Base-by-base conservation (phyloP, 2,797 vertebrate genomes). In the Poecilia wingei region DNA sequence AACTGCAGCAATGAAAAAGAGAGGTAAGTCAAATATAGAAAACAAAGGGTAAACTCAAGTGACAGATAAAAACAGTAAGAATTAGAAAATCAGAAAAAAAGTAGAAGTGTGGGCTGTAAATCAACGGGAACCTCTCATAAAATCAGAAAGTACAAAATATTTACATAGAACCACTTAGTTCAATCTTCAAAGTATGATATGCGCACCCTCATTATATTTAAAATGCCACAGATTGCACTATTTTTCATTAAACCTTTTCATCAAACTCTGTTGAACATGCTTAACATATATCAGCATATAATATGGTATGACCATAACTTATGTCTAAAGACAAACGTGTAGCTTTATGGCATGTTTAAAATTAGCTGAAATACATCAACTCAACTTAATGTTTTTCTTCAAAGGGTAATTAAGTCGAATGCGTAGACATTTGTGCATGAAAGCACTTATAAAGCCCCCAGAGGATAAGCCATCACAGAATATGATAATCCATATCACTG, bases 81-180 rank as follows among this genome's bases (percentile, higher is more conserved):
- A 79, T 22, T 55, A 13, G 7, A 51, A 22, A 51, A 51, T 51
- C 18, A 8, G 49, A 76, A 80, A 73, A 59, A 82, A 6, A 70
- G 39, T 43, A 25, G 9, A 13, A 43, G 64, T 68, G 8, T 68
- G 18, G 33, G 64, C 41, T 66, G 39, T 22, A 41, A 68, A 68
- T 41, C 3, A 39, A 25, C 41, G 36, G 64, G 36, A 41, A 39
- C 36, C 8, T 4, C 39, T 20, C 61, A 22, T 20, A 51, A 68
- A 22, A 68, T 41, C 36, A 68, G 36, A 39, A 12, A 39, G 33
- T 39, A 3, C 64, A 22, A 22, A 68, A 25, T 10, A 68, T 41
- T 41, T 68, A 39, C 4, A 22, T 22, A 9, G 9, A 1, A 10
- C 18, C 39, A 12, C 64, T 25, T 41, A 68, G 12, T 68, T 68